phyloP scores from a whole-genome alignment of 2,797 vertebrate genomes.

The Oryzias dopingdopingensis region DNA sequence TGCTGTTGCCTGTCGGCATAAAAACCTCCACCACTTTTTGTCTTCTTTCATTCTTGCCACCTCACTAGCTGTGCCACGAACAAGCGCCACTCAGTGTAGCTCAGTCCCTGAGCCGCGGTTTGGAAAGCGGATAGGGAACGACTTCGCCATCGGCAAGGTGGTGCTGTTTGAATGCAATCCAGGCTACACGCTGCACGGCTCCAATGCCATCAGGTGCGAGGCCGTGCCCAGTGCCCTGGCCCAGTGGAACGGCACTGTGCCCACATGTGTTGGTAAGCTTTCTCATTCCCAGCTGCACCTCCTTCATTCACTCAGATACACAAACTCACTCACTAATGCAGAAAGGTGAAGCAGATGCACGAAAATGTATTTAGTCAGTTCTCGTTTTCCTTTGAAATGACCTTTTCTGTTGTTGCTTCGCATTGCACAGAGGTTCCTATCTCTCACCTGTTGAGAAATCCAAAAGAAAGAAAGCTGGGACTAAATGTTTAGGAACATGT shows the following conservation, averaged over 20 bases:
- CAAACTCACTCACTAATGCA: constrained; percentile 9
- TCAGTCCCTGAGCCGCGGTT: constrained; percentile 96
- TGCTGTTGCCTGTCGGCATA: constrained; percentile 34
- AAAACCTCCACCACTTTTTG: constrained; percentile 30
- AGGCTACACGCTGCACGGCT: constrained; percentile 92
- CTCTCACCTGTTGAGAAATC: constrained; percentile 31
- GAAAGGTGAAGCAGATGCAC: constrained; percentile 43
- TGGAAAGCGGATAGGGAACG: constrained; percentile 94
- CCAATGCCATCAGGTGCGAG: constrained; percentile 90
- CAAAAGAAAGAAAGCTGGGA: constrained; percentile 14
- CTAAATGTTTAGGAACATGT: background rate
- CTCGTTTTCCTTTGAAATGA: constrained; percentile 13
- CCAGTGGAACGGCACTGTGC: constrained; percentile 97
- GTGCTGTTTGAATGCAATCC: constrained; percentile 96
- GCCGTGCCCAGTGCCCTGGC: constrained; percentile 91
- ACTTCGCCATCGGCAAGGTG: constrained; percentile 89
- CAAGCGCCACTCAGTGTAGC: constrained; percentile 94
- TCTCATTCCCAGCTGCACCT: constrained; percentile 14
- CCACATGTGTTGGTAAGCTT: constrained; percentile 91
- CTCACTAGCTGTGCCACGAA: constrained; percentile 91
- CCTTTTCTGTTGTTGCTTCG: constrained; percentile 17
- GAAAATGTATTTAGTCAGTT: constrained; percentile 2
- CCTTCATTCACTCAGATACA: constrained; percentile 4
- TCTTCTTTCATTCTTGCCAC: constrained; percentile 36
- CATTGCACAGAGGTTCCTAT: constrained; percentile 21